A percentile compares a stretch with the other conserved stretches of the same genome.
Conservation (phyloP, 1,140 invertebrate species). For the Trichonephila inaurata region DNA sequence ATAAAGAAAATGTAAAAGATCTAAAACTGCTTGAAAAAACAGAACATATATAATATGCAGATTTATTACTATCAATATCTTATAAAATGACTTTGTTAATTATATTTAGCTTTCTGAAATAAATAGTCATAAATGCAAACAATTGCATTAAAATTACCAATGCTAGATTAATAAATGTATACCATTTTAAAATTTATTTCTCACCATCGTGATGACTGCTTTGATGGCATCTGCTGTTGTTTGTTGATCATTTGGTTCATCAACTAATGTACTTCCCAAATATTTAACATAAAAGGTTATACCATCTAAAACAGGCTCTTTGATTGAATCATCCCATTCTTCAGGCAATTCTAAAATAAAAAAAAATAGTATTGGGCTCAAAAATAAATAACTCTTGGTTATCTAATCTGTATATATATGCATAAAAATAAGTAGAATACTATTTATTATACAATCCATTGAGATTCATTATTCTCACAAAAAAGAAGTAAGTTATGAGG, state of each 20-base stretch:
- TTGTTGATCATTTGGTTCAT: conserved; percentile 85
- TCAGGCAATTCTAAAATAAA: conserved; percentile 86
- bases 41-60: too few relatives aligned
- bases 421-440: too few relatives aligned
- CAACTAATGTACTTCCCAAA: conserved; percentile 86
- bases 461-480: too few relatives aligned
- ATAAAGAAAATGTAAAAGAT: too few relatives aligned
- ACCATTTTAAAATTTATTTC: conserved; percentile 39
- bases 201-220: conserved; percentile 85
- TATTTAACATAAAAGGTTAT: conserved; percentile 88
- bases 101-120: not conserved
- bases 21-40: too few relatives aligned
- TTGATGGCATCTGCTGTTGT: conserved; percentile 87
- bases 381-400: too few relatives aligned
- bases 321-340: conserved; percentile 86
- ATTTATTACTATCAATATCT: too few relatives aligned
- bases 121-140: not conserved
- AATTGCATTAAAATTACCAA: not conserved
- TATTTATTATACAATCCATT: too few relatives aligned
- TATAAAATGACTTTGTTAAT: not conserved
- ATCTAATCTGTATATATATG: too few relatives aligned
- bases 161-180: conserved; percentile 16
- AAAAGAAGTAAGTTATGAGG: too few relatives aligned
- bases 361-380: not conserved
- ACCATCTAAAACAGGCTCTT: conserved; percentile 84